These are phyloP conservation scores for Poecilia picta DNA, from an alignment of 2,797 vertebrate genomes.

Conservation along the genomic window DNA sequence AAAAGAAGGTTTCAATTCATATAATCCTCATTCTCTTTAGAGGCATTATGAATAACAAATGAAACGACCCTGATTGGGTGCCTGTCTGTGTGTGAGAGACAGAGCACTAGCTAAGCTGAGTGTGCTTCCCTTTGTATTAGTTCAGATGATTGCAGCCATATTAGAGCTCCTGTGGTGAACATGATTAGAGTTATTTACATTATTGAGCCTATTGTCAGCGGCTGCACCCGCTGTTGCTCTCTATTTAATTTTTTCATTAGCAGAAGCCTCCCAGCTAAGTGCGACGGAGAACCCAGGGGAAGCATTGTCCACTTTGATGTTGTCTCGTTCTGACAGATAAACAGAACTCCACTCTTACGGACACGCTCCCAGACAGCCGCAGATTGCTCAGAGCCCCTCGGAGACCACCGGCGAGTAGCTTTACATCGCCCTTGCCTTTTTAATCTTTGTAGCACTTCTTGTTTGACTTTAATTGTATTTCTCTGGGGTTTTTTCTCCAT, in stretches of 20 bases:
- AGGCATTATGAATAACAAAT: constrained; percentile 32
- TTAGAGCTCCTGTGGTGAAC: constrained; percentile 41
- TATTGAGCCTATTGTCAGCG: constrained; percentile 52
- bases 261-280: constrained; percentile 34
- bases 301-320: constrained; percentile 57
- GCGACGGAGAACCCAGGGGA: constrained; percentile 42
- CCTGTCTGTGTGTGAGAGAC: not conserved
- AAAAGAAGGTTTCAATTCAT: constrained; percentile 3
- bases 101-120: constrained; percentile 17
- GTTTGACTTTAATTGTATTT: constrained; percentile 40
- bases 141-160: constrained; percentile 29
- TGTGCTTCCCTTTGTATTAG: constrained; percentile 29
- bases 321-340: constrained; percentile 51
- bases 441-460: constrained; percentile 24
- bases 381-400: constrained; percentile 40
- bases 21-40: constrained; percentile 28
- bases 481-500: constrained; percentile 1
- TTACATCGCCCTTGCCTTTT: constrained; percentile 34
- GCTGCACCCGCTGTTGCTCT: constrained; percentile 29
- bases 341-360: constrained; percentile 41
- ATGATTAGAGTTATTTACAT: constrained; percentile 65
- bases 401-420: constrained; percentile 27
- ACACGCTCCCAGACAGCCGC: constrained; percentile 31
- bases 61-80: constrained; percentile 18
- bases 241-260: constrained; percentile 52